A percentile compares a stretch with the other conserved stretches of the same genome.
These are phyloP conservation scores for Dendronephthya gigantea DNA, from an alignment of 64 coral and sea anemone genomes.

Conservation along the genomic window DNA sequence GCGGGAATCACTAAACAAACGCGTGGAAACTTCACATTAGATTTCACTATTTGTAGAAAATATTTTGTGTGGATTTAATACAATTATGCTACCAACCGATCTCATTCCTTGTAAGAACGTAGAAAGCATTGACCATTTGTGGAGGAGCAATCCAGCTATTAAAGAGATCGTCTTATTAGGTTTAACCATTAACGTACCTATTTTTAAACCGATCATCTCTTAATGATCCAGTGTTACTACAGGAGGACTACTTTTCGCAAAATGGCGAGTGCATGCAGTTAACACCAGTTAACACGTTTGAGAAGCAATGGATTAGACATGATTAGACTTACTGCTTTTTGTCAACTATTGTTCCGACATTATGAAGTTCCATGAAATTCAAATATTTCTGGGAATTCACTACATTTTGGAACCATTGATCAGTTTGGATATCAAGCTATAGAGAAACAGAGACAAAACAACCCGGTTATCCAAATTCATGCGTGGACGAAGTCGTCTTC, in stretches of 20 bases:
- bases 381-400: neutral
- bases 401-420: neutral
- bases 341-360: neutral
- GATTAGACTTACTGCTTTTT: neutral
- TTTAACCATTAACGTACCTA: too few species aligned
- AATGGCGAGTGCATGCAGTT: too few species aligned
- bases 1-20: neutral
- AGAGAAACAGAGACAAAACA: neutral
- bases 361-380: neutral
- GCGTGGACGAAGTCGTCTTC: too few species aligned
- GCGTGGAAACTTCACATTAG: too few species aligned
- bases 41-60: too few species aligned
- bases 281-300: too few species aligned
- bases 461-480: neutral
- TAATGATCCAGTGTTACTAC: too few species aligned
- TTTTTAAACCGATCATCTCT: too few species aligned
- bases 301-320: too few species aligned
- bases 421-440: neutral
- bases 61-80: too few species aligned
- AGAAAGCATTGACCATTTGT: slow-evolving; percentile 91
- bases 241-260: too few species aligned
- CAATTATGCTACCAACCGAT: slow-evolving; percentile 46
- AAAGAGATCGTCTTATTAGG: neutral
- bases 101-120: slow-evolving; percentile 93
- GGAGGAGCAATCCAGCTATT: slow-evolving; percentile 86